phyloP scores from a whole-genome alignment of 2,888 invertebrate species.

The Harpalus rufipes region DNA sequence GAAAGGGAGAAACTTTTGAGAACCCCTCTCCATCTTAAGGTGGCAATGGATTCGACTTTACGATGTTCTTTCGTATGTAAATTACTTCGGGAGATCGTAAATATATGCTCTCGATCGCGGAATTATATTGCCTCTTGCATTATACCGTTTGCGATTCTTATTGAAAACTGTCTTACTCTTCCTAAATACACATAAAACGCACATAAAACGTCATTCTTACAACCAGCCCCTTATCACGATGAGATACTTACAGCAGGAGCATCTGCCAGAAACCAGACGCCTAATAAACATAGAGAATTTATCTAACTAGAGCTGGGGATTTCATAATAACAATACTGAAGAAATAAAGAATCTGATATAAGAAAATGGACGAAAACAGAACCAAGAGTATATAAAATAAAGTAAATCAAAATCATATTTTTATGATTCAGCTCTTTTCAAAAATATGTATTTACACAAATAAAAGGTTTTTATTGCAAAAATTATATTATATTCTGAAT shows the following conservation, averaged over 20 bases:
- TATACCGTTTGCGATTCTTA: not conserved
- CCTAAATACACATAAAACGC: slow-evolving; percentile 29
- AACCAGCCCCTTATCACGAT: not conserved
- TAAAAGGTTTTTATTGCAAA: not conserved
- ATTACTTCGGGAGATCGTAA: slow-evolving; percentile 40
- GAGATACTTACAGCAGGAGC: not conserved
- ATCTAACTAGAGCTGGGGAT: not conserved
- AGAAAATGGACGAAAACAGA: not conserved
- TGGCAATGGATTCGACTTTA: slow-evolving; percentile 34
- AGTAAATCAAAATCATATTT: not conserved
- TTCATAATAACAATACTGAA: not conserved
- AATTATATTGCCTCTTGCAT: slow-evolving; percentile 41
- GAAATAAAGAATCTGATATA: not conserved
- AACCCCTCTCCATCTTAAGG: not conserved
- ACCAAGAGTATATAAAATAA: not conserved
- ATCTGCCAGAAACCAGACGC: not conserved
- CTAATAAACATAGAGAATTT: not conserved
- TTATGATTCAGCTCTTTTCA: not conserved
- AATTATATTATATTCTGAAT: too few relatives aligned
- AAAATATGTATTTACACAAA: not conserved
- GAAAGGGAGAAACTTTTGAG: slow-evolving; percentile 8
- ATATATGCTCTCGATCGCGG: slow-evolving; percentile 20
- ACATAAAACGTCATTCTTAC: slow-evolving; percentile 30
- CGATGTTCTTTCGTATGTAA: slow-evolving; percentile 55
- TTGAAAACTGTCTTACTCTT: slow-evolving; percentile 38